Evolutionary conservation across 2,797 vertebrate genomes (phyloP).

Genomic region (Poeciliopsis infans): DNA sequence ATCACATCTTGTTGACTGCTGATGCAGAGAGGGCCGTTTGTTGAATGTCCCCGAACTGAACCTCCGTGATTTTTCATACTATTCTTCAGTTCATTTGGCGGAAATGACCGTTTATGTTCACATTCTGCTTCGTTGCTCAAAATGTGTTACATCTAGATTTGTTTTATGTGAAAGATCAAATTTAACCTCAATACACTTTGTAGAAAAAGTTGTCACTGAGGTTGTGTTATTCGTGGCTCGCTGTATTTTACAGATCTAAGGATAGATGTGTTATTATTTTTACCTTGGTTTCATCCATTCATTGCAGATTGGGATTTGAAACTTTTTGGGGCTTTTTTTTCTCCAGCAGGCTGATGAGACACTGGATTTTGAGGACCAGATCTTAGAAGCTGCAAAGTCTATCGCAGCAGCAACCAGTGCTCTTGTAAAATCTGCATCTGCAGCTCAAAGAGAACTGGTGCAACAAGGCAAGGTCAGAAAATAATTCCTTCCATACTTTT

Average conservation of each 20-base stretch:
- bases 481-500: background rate
- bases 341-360: constrained; percentile 96
- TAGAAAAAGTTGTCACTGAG: background rate
- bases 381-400: constrained; percentile 97
- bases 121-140: constrained; percentile 27
- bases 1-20: constrained; percentile 51
- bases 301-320: background rate
- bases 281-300: background rate
- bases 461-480: constrained; percentile 95
- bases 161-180: constrained; percentile 4
- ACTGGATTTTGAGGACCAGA: constrained; percentile 98
- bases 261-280: background rate
- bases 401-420: constrained; percentile 97
- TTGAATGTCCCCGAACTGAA: constrained; percentile 49
- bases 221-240: background rate
- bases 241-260: background rate
- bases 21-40: constrained; percentile 48
- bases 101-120: constrained; percentile 12
- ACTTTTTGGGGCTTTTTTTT: constrained; percentile 15
- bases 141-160: constrained; percentile 1
- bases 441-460: constrained; percentile 96
- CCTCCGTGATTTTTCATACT: constrained; percentile 19
- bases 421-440: constrained; percentile 97
- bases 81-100: constrained; percentile 27
- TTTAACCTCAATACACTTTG: background rate